phyloP scores from a whole-genome alignment of 2,888 invertebrate species.

The Lasioglossum vierecki region DNA sequence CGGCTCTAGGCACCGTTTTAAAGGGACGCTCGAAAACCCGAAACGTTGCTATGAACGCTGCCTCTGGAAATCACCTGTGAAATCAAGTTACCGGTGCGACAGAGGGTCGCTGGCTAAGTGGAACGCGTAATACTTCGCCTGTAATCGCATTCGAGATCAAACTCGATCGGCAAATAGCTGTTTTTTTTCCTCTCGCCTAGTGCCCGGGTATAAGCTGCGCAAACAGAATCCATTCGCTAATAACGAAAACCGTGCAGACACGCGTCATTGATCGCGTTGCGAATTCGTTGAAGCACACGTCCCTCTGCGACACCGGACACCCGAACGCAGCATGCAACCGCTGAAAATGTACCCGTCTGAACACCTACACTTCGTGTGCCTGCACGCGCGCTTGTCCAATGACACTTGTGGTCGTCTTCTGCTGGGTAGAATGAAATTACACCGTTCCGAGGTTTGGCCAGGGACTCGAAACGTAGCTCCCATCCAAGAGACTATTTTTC shows the following conservation, averaged over 20 bases:
- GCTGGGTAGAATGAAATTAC: constrained; percentile 45
- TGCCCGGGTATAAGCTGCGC: neutral
- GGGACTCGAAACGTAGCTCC: neutral
- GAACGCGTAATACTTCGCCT: neutral
- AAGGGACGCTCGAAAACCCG: constrained; percentile 12
- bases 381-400: constrained; percentile 6
- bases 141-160: constrained; percentile 47
- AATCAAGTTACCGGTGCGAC: constrained; percentile 41
- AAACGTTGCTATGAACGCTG: neutral
- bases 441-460: constrained; percentile 6
- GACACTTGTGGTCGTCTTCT: constrained; percentile 34
- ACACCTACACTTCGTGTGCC: constrained; percentile 17
- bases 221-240: constrained; percentile 50
- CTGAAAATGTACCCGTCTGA: constrained; percentile 8
- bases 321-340: constrained; percentile 5
- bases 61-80: constrained; percentile 25
- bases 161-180: constrained; percentile 32
- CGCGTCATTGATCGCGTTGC: constrained; percentile 38
- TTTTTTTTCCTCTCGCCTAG: neutral
- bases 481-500: neutral
- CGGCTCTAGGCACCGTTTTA: neutral
- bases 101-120: constrained; percentile 11
- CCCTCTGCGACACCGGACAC: neutral
- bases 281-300: constrained; percentile 9
- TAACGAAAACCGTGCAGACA: constrained; percentile 30